A percentile compares a stretch with the other conserved stretches of the same genome.
These are phyloP conservation scores for Coregonus suidteri DNA, from an alignment of 2,797 vertebrate genomes.

Conservation along the genomic window DNA sequence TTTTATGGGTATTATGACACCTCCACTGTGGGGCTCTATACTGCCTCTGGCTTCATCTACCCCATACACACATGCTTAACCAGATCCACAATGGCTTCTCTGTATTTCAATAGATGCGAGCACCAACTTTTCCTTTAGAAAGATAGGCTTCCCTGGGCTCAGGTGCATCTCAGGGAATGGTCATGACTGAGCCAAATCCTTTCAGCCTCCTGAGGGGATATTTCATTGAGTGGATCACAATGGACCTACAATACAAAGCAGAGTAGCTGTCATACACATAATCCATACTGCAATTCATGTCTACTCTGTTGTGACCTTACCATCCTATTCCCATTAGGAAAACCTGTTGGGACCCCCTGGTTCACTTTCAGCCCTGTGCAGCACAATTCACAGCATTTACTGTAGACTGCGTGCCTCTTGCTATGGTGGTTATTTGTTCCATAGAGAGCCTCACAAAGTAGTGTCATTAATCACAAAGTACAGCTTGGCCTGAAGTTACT, in stretches of 20 bases:
- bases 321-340: not conserved
- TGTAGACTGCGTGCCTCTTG: conserved; percentile 19
- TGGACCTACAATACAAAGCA: not conserved
- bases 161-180: no score
- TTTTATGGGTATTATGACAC: no score
- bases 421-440: conserved; percentile 37
- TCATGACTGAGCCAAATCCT: no score
- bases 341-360: conserved; percentile 8
- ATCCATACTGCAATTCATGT: not conserved
- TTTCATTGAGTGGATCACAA: not conserved
- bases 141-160: no score
- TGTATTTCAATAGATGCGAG: no score
- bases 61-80: no score
- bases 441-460: conserved; percentile 35
- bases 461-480: conserved; percentile 56
- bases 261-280: not conserved
- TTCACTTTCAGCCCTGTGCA: not conserved
- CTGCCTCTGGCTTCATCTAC: no score
- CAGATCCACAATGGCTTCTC: no score
- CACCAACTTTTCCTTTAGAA: no score
- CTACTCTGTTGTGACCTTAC: not conserved
- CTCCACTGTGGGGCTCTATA: no score
- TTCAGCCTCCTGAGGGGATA: no score
- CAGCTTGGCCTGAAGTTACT: conserved; percentile 29
- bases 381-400: conserved; percentile 30